Evolutionary conservation across 2,888 invertebrate genomes (phyloP), one percentile per base, ranked within the genome.

Genomic region (Deilephila porcellus): DNA sequence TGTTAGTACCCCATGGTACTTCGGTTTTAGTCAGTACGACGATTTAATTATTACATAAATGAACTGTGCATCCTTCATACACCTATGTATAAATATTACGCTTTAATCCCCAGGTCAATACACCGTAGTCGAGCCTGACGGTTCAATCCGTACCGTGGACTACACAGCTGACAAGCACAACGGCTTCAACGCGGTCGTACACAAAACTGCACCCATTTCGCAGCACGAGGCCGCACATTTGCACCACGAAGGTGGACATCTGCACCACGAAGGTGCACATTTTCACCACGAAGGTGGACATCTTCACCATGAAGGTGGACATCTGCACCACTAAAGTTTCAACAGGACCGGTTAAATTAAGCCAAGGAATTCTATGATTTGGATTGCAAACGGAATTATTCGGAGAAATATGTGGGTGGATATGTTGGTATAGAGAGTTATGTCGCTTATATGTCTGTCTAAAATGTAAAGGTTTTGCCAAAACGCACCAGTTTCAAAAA

Each of bases 161-260:
- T 95, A 95, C 86, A 94, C 94, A 0, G 95, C 95, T 1, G 95
- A 95, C 83, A 94, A 95, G 72, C 93, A 95, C 83, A 93, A 90
- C 74, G 95, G 95, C 0, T 95, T 95, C 88, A 95, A 94, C 76
- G 95, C 95, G 1, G 91, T 95, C 8, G 95, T 95, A 0, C 94
- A 94, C 83, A 92, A 89, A 77, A 94, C 95, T 0, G 92, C 93
- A 0, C 94, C 95, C 1, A 88, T 94, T 64, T 90, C 92, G 0
- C 88, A 86, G 0, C 94, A 95, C 45, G 93, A 94, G 77, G 93
- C 93, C 0, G 80, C 84, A 2, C 91, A 91, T 78, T 80, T 91
- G 70, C 87, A 85, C 60, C 82, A 86, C 45, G 93, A 94, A 77
- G 93, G 93, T 0, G 80, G 84, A 1, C 91, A 91, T 78, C 80